Conservation (phyloP, 1,140 invertebrate species). For the Nebria ingens region DNA sequence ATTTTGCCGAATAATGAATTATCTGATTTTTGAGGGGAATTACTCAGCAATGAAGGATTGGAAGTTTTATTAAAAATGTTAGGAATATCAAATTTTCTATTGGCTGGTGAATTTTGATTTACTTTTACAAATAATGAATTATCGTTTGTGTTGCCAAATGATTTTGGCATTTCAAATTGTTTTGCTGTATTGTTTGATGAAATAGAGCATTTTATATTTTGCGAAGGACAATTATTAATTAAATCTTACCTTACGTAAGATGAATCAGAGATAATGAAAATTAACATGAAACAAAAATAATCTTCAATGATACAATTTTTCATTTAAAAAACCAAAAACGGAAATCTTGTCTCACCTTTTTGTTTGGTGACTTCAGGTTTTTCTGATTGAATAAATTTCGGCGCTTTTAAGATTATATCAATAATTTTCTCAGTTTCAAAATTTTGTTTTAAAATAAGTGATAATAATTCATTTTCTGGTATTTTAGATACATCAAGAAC, state of each 20-base stretch:
- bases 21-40: too few relatives aligned
- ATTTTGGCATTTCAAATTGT: not conserved
- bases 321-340: not conserved
- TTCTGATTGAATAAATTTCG: constrained; percentile 47
- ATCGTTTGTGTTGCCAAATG: not conserved
- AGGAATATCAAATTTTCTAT: constrained; percentile 16
- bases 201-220: not conserved
- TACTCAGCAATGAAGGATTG: too few relatives aligned
- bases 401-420: constrained; percentile 67
- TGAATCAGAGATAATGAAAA: constrained; percentile 20
- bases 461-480: constrained; percentile 21
- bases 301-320: constrained; percentile 20
- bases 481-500: constrained; percentile 20
- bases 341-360: constrained; percentile 11
- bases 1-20: too few relatives aligned
- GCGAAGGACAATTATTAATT: not conserved
- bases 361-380: constrained; percentile 8
- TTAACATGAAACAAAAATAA: constrained; percentile 39
- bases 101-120: not conserved
- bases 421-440: constrained; percentile 21
- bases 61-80: constrained; percentile 15
- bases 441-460: constrained; percentile 21
- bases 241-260: constrained; percentile 45
- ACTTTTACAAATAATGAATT: not conserved
- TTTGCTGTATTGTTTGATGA: not conserved